Conservation (phyloP, 2,113 vertebrate species). For the Antennarius striatus region DNA sequence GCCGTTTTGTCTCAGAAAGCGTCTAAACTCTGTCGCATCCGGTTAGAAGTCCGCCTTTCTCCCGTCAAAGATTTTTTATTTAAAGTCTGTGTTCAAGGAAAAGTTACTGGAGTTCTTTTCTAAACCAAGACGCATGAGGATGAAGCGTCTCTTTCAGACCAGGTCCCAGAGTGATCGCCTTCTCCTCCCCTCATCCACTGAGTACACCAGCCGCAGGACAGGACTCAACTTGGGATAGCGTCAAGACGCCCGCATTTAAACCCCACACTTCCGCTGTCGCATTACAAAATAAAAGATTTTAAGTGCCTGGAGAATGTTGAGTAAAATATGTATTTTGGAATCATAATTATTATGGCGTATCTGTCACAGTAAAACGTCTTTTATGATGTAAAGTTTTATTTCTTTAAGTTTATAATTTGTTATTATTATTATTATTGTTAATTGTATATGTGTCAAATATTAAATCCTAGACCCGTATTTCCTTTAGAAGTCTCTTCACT, state of each 20-base stretch:
- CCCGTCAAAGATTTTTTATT: conserved; percentile 1
- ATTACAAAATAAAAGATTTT: conserved; percentile 46
- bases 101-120: not conserved
- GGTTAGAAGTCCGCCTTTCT: conserved; percentile 23
- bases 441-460: no score
- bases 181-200: conserved; percentile 16
- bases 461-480: no score
- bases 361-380: no score
- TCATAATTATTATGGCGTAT: no score
- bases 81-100: conserved; percentile 1
- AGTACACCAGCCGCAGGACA: conserved; percentile 2
- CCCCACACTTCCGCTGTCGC: conserved; percentile 25
- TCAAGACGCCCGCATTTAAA: not conserved
- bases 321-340: no score
- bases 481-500: no score
- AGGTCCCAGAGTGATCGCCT: conserved; percentile 16
- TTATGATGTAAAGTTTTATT: no score
- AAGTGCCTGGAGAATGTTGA: no score
- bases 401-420: no score
- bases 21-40: conserved; percentile 42
- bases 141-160: conserved; percentile 6
- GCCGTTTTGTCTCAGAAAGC: no score
- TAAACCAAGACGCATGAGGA: conserved; percentile 5
- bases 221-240: conserved; percentile 59
- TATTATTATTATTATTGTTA: no score